Evolutionary conservation across 2,797 vertebrate species (phyloP), one percentile per base, ranked within the genome.

Genomic region (Paratrypauchen microcephalus): DNA sequence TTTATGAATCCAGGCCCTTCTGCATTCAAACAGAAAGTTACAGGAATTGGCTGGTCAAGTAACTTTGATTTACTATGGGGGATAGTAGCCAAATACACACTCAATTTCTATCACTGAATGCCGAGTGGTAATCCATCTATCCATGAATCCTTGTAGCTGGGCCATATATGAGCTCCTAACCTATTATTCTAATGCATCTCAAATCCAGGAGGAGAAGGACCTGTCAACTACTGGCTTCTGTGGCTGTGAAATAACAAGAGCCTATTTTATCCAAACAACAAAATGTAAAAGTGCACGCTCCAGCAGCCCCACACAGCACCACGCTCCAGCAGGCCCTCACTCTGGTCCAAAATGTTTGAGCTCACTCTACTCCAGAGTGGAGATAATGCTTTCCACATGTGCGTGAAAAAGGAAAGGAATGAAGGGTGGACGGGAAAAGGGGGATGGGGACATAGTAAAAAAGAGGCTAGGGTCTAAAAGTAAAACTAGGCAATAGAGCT

Each of bases 341-440:
- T 78, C 79, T 82, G 47, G 84, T 72, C 68, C 23, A 80, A 77
- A 85, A 83, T 89, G 81, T 92, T 94, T 92, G 86, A 13, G 12
- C 41, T 45, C 41, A 15, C 83, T 75, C 89, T 89, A 88, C 91
- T 88, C 83, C 88, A 94, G 93, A 94, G 91, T 91, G 92, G 87
- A 92, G 87, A 91, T 94, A 94, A 94, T 94, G 87, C 82, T 88
- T 94, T 93, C 93, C 93, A 94, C 91, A 93, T 94, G 93, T 92
- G 91, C 84, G 66, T 69, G 75, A 36, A 59, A 66, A 73, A 73
- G 68, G 63, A 57, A 28, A 65, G 59, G 76, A 26, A n/a, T 50
- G 47, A 16, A 70, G 78, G 26, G 56, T 15, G 16, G 8, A 28
- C 3, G 26, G 41, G 12, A 13, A 45, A 15, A 45, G 58, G 58